phyloP scores from a whole-genome alignment of 2,113 vertebrate genomes.

The Cebus imitator region DNA sequence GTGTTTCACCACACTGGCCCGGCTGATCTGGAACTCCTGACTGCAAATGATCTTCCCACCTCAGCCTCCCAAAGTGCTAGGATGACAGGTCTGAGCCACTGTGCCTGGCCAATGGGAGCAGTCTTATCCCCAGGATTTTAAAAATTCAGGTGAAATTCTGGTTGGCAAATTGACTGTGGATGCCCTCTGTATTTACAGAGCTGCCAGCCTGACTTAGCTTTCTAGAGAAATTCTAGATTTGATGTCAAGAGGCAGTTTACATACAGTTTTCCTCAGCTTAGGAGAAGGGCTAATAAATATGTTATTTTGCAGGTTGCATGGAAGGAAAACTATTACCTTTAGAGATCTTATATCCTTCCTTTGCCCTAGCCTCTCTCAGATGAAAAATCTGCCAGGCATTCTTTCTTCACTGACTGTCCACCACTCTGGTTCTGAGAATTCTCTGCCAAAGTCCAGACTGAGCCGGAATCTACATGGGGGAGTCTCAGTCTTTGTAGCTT shows the following conservation, averaged over 20 bases:
- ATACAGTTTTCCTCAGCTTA: neutral
- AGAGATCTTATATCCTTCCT: neutral
- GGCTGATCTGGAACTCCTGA: too few species aligned
- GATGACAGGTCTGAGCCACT: too few species aligned
- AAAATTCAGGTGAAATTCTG: neutral
- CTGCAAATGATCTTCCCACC: too few species aligned
- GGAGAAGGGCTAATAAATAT: neutral
- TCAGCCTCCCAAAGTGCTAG: too few species aligned
- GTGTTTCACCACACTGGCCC: too few species aligned
- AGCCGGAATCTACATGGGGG: neutral
- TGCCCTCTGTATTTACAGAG: neutral
- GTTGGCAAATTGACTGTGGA: neutral
- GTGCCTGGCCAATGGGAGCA: too few species aligned
- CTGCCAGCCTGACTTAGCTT: neutral
- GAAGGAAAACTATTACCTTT: neutral
- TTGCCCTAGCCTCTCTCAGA: neutral
- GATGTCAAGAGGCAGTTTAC: neutral
- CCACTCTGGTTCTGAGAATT: neutral
- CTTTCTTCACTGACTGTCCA: neutral
- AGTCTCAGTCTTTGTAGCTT: neutral
- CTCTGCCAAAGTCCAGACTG: neutral
- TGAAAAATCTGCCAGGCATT: neutral
- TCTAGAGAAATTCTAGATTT: constrained; percentile 21
- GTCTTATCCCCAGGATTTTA: neutral
- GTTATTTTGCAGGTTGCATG: neutral